These are phyloP conservation scores for Papilio demoleus DNA, from an alignment of 2,888 invertebrate species.

Conservation along the genomic window DNA sequence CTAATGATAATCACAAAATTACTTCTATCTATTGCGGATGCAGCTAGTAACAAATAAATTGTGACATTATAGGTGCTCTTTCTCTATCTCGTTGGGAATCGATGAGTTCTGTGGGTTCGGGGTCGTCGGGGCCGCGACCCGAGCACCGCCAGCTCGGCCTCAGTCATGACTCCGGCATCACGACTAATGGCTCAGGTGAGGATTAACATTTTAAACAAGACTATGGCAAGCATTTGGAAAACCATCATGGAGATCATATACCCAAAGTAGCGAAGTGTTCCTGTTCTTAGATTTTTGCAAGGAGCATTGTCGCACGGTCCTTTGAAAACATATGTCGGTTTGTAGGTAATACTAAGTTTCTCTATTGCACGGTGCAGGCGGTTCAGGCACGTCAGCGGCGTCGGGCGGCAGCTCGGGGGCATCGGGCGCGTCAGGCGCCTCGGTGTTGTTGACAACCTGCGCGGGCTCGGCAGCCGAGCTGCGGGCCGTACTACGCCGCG, in stretches of 20 bases:
- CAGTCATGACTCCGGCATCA: slow-evolving; percentile 78
- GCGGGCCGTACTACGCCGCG: slow-evolving; percentile 88
- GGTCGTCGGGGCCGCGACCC: slow-evolving; percentile 70
- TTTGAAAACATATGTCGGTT: too few relatives aligned
- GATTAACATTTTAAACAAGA: too few relatives aligned
- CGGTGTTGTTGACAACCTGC: slow-evolving; percentile 91
- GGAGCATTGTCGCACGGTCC: too few relatives aligned
- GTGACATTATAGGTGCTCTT: slow-evolving; percentile 85
- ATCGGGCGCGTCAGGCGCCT: slow-evolving; percentile 63
- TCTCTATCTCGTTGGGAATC: slow-evolving; percentile 93
- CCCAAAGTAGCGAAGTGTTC: too few relatives aligned
- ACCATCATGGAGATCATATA: too few relatives aligned
- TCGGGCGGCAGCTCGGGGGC: slow-evolving; percentile 54
- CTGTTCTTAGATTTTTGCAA: too few relatives aligned
- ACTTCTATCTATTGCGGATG: too few relatives aligned
- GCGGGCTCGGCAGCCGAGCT: slow-evolving; percentile 93
- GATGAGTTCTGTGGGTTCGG: slow-evolving; percentile 85
- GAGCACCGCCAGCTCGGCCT: slow-evolving; percentile 72
- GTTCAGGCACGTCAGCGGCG: slow-evolving; percentile 41
- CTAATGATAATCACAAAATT: too few relatives aligned
- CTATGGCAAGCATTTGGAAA: too few relatives aligned
- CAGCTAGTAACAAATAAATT: neutral
- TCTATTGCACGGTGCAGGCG: slow-evolving; percentile 48
- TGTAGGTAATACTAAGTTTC: too few relatives aligned
- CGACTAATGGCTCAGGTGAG: slow-evolving; percentile 77